phyloP scores from a whole-genome alignment of 2,888 invertebrate species.

The Brachynemurus nebulosus region DNA sequence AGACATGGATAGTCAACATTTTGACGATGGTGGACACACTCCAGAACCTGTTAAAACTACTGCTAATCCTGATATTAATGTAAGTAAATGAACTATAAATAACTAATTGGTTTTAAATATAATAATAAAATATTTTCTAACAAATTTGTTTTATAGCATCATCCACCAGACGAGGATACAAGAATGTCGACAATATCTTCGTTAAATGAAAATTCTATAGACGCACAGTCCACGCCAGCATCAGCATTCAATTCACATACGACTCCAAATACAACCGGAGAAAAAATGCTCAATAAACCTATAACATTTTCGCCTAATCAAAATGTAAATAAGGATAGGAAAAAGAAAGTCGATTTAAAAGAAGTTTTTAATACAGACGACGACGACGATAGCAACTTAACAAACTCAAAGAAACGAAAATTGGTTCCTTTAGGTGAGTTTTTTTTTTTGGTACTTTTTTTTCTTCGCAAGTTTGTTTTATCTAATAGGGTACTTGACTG shows the following conservation, averaged over 20 bases:
- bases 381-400: slow-evolving; percentile 42
- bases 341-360: slow-evolving; percentile 59
- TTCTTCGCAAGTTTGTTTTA: no score
- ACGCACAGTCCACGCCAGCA: slow-evolving; percentile 22
- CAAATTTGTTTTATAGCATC: slow-evolving; percentile 14
- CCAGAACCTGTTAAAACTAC: slow-evolving; percentile 10
- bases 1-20: slow-evolving; percentile 30
- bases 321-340: slow-evolving; percentile 33
- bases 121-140: neutral
- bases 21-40: slow-evolving; percentile 17
- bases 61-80: neutral
- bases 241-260: slow-evolving; percentile 20
- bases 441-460: no score
- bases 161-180: slow-evolving; percentile 32
- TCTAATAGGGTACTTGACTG: no score
- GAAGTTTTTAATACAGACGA: slow-evolving; percentile 82
- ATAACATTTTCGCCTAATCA: slow-evolving; percentile 32
- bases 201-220: slow-evolving; percentile 24
- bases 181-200: slow-evolving; percentile 32
- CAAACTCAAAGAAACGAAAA: slow-evolving; percentile 55
- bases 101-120: no score
- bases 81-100: no score
- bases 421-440: slow-evolving; percentile 55
- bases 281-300: slow-evolving; percentile 30
- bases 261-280: slow-evolving; percentile 20